phyloP scores from a whole-genome alignment of 2,888 invertebrate genomes.

The Auanema freiburgensis region DNA sequence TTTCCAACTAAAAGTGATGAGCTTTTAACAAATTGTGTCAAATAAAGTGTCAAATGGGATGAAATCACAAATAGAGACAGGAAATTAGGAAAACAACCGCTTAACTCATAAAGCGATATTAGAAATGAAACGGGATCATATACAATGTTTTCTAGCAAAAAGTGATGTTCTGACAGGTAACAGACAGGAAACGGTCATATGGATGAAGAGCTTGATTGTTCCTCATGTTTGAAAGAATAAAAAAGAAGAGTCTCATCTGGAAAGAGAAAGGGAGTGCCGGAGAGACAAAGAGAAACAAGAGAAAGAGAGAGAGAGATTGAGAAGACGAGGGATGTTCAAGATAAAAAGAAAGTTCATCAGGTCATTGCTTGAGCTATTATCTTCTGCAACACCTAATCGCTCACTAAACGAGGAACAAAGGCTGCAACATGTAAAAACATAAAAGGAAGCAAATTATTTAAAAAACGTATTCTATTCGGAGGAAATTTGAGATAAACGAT shows the following conservation, averaged over 20 bases:
- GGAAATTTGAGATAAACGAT: slow-evolving; percentile 13
- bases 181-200: too few relatives aligned
- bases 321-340: slow-evolving; percentile 10
- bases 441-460: slow-evolving; percentile 1
- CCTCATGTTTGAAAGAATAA: slow-evolving; percentile 8
- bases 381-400: slow-evolving; percentile 22
- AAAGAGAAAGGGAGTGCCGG: too few relatives aligned
- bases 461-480: background rate
- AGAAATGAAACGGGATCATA: too few relatives aligned
- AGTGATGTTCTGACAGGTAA: slow-evolving; percentile 20
- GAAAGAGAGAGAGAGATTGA: background rate
- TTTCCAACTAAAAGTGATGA: too few relatives aligned
- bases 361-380: background rate
- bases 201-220: too few relatives aligned
- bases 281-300: too few relatives aligned
- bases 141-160: background rate
- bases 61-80: too few relatives aligned
- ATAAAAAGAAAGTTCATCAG: slow-evolving; percentile 19
- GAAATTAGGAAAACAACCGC: too few relatives aligned
- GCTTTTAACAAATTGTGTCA: too few relatives aligned
- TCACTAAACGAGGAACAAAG: slow-evolving; percentile 8
- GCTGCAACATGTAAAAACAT: slow-evolving; percentile 8
- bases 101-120: too few relatives aligned
- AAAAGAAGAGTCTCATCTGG: slow-evolving; percentile 7
- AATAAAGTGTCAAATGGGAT: too few relatives aligned